Base-by-base conservation (phyloP, 1,140 invertebrate species). In the Chionoecetes opilio region DNA sequence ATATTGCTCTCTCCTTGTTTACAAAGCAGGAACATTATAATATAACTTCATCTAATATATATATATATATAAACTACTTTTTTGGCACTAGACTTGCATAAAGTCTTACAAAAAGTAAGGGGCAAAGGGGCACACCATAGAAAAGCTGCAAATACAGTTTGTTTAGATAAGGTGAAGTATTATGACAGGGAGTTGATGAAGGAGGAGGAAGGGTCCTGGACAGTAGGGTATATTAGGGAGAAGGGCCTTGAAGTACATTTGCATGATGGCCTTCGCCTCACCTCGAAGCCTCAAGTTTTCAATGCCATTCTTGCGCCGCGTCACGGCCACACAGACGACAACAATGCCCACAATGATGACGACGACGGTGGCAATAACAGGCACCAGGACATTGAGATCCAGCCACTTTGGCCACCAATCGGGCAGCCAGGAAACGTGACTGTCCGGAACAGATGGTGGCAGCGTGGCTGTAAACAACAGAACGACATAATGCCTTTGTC, bases 281-380 rank as follows among this genome's bases (percentile, higher is more conserved):
- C 95, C 95, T 96, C 95, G 93, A 41, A 96, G 95, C 89, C 95
- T 96, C 82, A 94, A 92, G 93, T 96, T 94, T 86, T 96, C 95
- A 96, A 96, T 96, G 90, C 95, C 95, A 63, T 94, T 94, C 95
- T 96, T 96, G 93, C 95, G 93, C 35, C 93, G 93, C 17, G 95
- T 96, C 17, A 96, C 95, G 35, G 95, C 95, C 94, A 99, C 98
- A 97, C 98, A 99, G 97, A 99, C 98, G 96, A 99, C 98, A 96
- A 99, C 98, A 96, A 99, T 98, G 94, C 98, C 98, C 96, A 99
- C 98, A 96, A 98, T 98, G 97, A 99, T 98, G 94, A 99, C 98
- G 95, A 99, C 98, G 53, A 99, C 97, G 9, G 98, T 99, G 34
- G 98, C 98, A 95, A 98, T 97, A 82, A 98, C 98, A 0, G 98